A percentile compares a stretch with the other conserved stretches of the same genome.
phyloP scores from a whole-genome alignment of 2,797 vertebrate genomes.

The Manis crassicaudata region DNA sequence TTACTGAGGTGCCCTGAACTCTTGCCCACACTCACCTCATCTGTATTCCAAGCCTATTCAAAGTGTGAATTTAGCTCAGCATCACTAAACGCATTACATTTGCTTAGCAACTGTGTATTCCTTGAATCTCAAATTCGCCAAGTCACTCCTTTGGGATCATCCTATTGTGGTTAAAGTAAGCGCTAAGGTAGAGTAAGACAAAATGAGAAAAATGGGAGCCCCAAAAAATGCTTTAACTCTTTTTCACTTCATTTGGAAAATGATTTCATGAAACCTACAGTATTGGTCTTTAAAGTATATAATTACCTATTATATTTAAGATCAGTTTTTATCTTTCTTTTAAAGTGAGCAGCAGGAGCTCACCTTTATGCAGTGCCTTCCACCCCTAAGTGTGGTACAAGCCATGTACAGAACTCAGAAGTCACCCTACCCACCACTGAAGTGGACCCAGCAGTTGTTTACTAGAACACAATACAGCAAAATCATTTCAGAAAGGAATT shows the following conservation, averaged over 20 bases:
- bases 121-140: conserved; percentile 67
- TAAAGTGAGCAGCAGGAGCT: not conserved
- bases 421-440: conserved; percentile 51
- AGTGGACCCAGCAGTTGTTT: conserved; percentile 66
- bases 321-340: not conserved
- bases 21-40: conserved; percentile 64
- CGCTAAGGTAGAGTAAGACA: conserved; percentile 13
- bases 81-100: conserved; percentile 68
- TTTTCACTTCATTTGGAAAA: conserved; percentile 20
- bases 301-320: not conserved
- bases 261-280: not conserved
- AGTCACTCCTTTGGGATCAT: conserved; percentile 39
- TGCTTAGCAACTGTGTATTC: conserved; percentile 65
- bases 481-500: conserved; percentile 66
- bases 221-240: not conserved
- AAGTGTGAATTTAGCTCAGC: conserved; percentile 49
- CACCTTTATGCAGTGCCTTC: not conserved
- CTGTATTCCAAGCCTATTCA: conserved; percentile 69
- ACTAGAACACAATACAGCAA: conserved; percentile 56
- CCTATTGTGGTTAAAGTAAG: not conserved
- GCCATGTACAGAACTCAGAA: conserved; percentile 33
- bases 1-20: conserved; percentile 67
- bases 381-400: conserved; percentile 1
- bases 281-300: not conserved
- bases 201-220: not conserved